Base-by-base conservation (phyloP, 2,888 invertebrate species). In the Lasius platythorax region DNA sequence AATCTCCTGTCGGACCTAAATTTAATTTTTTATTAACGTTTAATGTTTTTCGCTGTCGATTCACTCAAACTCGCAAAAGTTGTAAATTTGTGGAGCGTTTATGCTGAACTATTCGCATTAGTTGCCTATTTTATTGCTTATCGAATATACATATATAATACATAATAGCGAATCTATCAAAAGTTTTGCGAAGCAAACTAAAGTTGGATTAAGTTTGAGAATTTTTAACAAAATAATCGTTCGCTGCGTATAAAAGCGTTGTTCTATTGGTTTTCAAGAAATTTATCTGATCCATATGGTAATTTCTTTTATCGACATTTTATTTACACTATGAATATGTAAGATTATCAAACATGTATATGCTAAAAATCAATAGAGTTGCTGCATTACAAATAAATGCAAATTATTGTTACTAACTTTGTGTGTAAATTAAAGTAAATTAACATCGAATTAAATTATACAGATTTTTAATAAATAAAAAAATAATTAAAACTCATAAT, bases 271-370 rank as follows among this genome's bases (percentile, higher is more conserved):
- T 15, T 46, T 75, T 33, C 33, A 28, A 66, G n/a, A 6, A 75
- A 33, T 46, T 66, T 75, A 75, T 6, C 18, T 76, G 66, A 46
- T 50, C n/a, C 15, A 50, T 15, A 46, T 46, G 43, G 11, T 76
- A 67, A 76, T 66, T 66, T 37, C 23, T 23, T 50, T 50, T 18
- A 37, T 33, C 23, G 18, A 12, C 6, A 37, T 37, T 46, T 46
- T 75, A 75, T 46, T 46, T 30, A 4, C 43, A 64, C 33, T 9
- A 66, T 33, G 33, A 46, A 15, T 56, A 15, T 6, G 3, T 33
- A 61, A 40, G 12, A 40, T 15, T n/a, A n/a, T 50, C n/a, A 18
- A 46, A 15, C 50, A 50, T 53, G 8, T 6, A 33, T 15, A 11
- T 30, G 12, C n/a, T 58, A 37, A 43, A 64, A 66, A 28, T 28